Base-by-base conservation (phyloP, 1,140 invertebrate species). In the Carposina sasakii region DNA sequence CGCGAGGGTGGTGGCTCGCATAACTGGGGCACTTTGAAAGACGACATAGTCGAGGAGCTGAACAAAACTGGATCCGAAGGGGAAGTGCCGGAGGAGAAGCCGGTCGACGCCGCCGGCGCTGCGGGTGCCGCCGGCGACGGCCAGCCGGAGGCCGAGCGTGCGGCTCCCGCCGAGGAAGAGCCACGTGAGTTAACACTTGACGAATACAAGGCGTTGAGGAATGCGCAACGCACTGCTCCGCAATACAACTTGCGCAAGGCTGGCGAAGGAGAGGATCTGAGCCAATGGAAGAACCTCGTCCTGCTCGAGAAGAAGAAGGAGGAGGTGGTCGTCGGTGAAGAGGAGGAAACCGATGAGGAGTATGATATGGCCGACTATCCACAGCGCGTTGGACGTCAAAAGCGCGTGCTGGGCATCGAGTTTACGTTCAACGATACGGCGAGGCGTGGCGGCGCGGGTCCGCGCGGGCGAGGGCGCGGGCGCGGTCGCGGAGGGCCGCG, bases 11-110 rank as follows among this genome's bases (percentile, higher is more conserved):
- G 90, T 86, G 97, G 96, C 47, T 91, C 95, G 63, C 94, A 96
- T 83, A 98, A 98, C 81, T 98, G 97, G 96, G 96, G 96, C 63
- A 95, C 92, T 39, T 90, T 96, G 60, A 95, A 94, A 76, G 95
- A 97, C 85, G 94, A 97, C 63, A n/a, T n/a, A n/a, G 91, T 96
- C 60, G 94, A 94, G 85, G 88, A 89, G 57, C 71, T 88, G 57
- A 88, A 89, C 75, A 88, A 88, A 63, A 83, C 85, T 26, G 83
- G 81, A 28, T 81, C 82, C 21, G 86, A 87, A 46, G 85, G 76
- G 12, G 82, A 86, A 31, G 63, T 65, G 0, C 65, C 57, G 46
- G 86, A 89, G 67, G 81, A 72, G 56, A 86, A 87, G 53, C 85
- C 86, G 42, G 66, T 85, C 33, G 88, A 88, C 34, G 73, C 76